Conservation (phyloP, 2,113 vertebrate species). For the Hemiscyllium ocellatum region DNA sequence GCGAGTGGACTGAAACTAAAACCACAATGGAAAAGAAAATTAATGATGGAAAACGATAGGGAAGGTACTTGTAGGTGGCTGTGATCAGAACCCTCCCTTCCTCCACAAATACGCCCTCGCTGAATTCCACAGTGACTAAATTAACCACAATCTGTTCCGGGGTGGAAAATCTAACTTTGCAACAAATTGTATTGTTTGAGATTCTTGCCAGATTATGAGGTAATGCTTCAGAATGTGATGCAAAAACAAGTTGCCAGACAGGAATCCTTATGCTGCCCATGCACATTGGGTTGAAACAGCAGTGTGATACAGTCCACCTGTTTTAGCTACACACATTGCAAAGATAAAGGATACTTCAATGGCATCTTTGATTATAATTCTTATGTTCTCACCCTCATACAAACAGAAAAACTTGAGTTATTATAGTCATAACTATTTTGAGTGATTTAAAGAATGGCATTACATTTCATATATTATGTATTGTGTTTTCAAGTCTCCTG, state of each 20-base stretch:
- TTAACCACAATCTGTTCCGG: constrained; percentile 25
- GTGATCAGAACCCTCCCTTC: not conserved
- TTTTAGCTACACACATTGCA: not conserved
- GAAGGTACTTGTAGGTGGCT: not conserved
- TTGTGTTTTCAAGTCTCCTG: not conserved
- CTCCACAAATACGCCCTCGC: not conserved
- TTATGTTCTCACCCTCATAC: not conserved
- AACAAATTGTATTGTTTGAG: not conserved
- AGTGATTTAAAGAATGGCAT: not conserved
- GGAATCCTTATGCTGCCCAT: not conserved
- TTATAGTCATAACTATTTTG: not conserved
- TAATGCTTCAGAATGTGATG: constrained; percentile 26
- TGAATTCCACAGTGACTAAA: not conserved
- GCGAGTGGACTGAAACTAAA: not conserved
- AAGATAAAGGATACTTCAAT: constrained; percentile 15
- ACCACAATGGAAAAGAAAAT: constrained; percentile 12
- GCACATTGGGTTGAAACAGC: not conserved
- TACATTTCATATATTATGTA: not conserved
- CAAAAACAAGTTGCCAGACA: not conserved
- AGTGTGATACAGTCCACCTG: not conserved
- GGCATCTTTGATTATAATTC: not conserved
- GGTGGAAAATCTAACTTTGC: constrained; percentile 4
- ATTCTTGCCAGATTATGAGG: constrained; percentile 27
- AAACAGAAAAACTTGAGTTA: not conserved
- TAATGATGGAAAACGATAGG: not conserved